A percentile compares a stretch with the other conserved stretches of the same genome.
These are phyloP conservation scores for Pseudochirops cupreus DNA, from an alignment of 2,797 vertebrate species.

Conservation along the genomic window DNA sequence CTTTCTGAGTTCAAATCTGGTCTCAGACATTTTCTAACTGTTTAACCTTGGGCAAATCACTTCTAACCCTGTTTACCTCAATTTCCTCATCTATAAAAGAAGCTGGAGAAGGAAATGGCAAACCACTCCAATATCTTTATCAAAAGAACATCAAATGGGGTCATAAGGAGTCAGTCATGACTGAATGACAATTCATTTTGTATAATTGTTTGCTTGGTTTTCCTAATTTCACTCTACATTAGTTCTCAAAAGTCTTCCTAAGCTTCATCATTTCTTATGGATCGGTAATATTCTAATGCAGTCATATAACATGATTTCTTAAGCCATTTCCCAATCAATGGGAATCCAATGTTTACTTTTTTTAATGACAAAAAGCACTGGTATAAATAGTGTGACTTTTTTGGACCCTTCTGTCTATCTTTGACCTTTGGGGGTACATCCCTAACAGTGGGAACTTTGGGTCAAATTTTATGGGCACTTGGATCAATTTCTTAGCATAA, in stretches of 20 bases:
- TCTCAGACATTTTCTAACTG: background rate
- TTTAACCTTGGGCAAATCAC: background rate
- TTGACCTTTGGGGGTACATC: background rate
- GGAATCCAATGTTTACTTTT: background rate
- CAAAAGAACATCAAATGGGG: background rate
- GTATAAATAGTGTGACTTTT: background rate
- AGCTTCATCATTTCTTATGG: background rate
- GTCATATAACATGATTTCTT: background rate
- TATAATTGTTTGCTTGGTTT: background rate
- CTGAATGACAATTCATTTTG: background rate
- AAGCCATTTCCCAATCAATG: background rate
- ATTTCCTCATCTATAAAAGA: background rate
- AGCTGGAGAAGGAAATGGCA: background rate
- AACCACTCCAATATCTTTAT: background rate
- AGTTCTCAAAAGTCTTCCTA: background rate
- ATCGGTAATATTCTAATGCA: background rate
- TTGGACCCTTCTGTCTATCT: background rate
- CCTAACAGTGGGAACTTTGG: background rate
- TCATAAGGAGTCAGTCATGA: background rate
- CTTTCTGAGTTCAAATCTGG: background rate
- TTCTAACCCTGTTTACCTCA: background rate
- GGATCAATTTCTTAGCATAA: background rate
- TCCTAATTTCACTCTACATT: background rate
- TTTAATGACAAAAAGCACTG: background rate
- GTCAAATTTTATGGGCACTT: background rate